phyloP scores from a whole-genome alignment of 2,797 vertebrate genomes.

The Falco cherrug region DNA sequence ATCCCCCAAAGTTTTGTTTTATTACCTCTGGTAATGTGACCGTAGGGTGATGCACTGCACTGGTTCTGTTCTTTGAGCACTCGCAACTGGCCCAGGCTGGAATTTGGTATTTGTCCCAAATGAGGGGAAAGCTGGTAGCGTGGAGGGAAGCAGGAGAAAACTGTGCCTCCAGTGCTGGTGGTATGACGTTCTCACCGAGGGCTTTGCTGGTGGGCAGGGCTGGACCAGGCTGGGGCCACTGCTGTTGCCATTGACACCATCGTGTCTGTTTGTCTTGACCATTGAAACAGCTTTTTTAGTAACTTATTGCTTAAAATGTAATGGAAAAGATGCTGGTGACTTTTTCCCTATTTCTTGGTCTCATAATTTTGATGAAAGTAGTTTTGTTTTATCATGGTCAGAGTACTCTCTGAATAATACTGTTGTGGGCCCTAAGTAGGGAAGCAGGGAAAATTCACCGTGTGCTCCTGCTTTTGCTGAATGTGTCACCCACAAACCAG shows the following conservation, averaged over 20 bases:
- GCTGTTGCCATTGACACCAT: neutral
- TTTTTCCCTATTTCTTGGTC: neutral
- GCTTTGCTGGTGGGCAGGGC: neutral
- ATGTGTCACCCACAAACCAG: neutral
- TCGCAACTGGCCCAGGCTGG: neutral
- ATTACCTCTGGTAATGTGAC: neutral
- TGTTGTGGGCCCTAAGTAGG: too few species aligned
- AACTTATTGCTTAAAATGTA: neutral
- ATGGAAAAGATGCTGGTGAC: neutral
- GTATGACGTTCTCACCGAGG: neutral
- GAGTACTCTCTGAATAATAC: neutral
- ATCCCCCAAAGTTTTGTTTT: neutral
- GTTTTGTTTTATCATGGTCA: neutral
- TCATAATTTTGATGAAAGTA: neutral
- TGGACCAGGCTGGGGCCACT: neutral
- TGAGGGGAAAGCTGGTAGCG: neutral
- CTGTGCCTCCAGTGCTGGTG: neutral
- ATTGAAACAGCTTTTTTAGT: neutral
- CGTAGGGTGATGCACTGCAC: too few species aligned
- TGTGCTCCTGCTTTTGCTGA: neutral
- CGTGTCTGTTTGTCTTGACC: neutral
- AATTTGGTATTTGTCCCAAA: neutral
- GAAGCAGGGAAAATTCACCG: neutral
- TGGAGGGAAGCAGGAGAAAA: neutral
- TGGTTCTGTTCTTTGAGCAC: neutral